A percentile compares a stretch with the other conserved stretches of the same genome.
These are phyloP conservation scores for Sinocyclocheilus anshuiensis DNA, from an alignment of 2,113 vertebrate species.

Conservation along the genomic window DNA sequence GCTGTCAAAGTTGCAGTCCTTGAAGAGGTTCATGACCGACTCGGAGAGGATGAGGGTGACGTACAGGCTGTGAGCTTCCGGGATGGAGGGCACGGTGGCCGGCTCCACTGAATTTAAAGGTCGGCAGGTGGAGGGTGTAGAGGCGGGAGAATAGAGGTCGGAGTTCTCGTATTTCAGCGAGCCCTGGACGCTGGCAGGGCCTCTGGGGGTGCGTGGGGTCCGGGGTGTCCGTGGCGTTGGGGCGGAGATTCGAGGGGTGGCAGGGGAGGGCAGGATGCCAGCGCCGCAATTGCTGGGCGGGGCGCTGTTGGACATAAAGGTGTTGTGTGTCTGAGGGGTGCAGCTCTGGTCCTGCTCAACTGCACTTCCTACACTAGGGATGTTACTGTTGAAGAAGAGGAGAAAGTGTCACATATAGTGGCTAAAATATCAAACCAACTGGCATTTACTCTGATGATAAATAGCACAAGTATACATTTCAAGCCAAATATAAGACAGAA, in stretches of 20 bases:
- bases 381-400: conserved; percentile 67
- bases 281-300: conserved; percentile 92
- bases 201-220: conserved; percentile 93
- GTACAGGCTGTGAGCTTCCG: conserved; percentile 97
- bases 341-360: conserved; percentile 94
- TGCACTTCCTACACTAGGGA: conserved; percentile 85
- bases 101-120: conserved; percentile 97
- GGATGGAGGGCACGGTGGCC: conserved; percentile 92
- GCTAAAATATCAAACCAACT: background rate
- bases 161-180: conserved; percentile 96
- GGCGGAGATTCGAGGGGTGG: conserved; percentile 90
- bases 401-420: background rate
- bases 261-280: conserved; percentile 94
- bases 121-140: conserved; percentile 93
- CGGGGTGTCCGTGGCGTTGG: conserved; percentile 92
- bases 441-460: background rate
- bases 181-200: conserved; percentile 93
- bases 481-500: background rate
- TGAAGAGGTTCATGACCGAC: conserved; percentile 97
- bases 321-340: conserved; percentile 93
- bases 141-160: conserved; percentile 94
- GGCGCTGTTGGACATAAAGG: conserved; percentile 92
- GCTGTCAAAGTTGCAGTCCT: conserved; percentile 99
- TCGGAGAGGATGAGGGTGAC: conserved; percentile 98
- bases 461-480: background rate